These are phyloP conservation scores for Pseudopodoces humilis DNA, from an alignment of 2,113 vertebrate genomes.

Conservation along the genomic window DNA sequence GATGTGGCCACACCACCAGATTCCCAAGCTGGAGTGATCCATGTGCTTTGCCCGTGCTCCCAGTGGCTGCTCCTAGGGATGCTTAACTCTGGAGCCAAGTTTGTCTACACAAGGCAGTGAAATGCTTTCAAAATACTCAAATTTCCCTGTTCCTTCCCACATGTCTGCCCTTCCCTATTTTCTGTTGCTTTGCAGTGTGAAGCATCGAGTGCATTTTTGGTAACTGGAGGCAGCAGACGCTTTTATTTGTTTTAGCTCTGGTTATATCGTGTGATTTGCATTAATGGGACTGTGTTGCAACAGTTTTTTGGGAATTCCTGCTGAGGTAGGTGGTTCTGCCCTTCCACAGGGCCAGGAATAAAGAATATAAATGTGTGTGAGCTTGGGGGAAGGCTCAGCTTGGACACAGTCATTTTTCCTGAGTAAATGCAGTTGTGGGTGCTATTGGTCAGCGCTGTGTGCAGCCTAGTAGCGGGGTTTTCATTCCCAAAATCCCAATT, in stretches of 20 bases:
- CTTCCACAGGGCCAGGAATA: background rate
- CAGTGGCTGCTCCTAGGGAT: background rate
- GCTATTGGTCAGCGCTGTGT: background rate
- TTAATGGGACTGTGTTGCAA: background rate
- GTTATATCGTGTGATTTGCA: background rate
- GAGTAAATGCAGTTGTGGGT: background rate
- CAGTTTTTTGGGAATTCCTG: background rate
- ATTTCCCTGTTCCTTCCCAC: background rate
- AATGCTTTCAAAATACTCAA: background rate
- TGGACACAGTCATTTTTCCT: background rate
- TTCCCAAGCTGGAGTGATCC: background rate
- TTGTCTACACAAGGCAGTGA: background rate
- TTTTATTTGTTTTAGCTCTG: background rate
- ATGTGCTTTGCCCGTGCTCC: background rate
- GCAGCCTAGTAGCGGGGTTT: background rate
- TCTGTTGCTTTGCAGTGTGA: slow-evolving; percentile 37
- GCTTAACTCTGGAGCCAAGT: background rate
- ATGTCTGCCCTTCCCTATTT: background rate
- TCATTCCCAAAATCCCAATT: background rate
- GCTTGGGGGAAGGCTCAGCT: background rate
- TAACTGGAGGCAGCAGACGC: background rate
- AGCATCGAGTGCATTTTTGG: background rate
- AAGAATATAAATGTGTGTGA: background rate
- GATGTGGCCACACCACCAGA: background rate
- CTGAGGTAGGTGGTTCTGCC: background rate